phyloP scores from a whole-genome alignment of 2,113 vertebrate genomes.

The Ranitomeya variabilis region DNA sequence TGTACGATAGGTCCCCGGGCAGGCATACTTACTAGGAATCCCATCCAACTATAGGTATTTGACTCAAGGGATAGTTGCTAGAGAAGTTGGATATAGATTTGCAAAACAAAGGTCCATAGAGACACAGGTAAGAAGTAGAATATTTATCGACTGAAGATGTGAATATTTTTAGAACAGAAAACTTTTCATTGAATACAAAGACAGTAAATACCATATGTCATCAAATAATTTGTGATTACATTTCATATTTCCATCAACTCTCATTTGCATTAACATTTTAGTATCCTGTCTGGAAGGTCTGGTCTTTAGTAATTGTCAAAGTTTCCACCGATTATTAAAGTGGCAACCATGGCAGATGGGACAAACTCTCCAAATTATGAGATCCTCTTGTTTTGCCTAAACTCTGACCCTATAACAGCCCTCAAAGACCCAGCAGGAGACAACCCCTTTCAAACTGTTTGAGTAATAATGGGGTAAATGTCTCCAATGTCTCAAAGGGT shows the following conservation, averaged over 20 bases:
- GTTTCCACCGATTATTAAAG: not conserved
- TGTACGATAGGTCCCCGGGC: constrained; percentile 20
- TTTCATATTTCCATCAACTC: not conserved
- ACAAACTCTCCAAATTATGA: too few species aligned
- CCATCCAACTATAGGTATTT: not conserved
- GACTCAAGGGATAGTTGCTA: constrained; percentile 3
- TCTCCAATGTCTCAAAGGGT: too few species aligned
- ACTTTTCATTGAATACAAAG: not conserved
- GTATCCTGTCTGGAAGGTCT: not conserved
- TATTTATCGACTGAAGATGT: not conserved
- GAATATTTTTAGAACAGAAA: not conserved
- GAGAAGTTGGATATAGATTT: constrained; percentile 1
- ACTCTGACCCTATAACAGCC: not conserved
- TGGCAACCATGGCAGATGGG: too few species aligned
- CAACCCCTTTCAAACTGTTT: too few species aligned
- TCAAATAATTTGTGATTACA: not conserved
- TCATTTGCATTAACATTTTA: not conserved
- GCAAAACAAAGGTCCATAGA: not conserved
- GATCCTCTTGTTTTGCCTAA: not conserved
- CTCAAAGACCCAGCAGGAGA: not conserved
- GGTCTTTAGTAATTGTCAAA: not conserved
- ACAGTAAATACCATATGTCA: not conserved
- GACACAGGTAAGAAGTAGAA: not conserved
- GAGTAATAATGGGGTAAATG: too few species aligned
- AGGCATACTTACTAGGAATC: not conserved